Evolutionary conservation across 2,113 vertebrate genomes (phyloP).

Genomic region (Montifringilla adamsi): DNA sequence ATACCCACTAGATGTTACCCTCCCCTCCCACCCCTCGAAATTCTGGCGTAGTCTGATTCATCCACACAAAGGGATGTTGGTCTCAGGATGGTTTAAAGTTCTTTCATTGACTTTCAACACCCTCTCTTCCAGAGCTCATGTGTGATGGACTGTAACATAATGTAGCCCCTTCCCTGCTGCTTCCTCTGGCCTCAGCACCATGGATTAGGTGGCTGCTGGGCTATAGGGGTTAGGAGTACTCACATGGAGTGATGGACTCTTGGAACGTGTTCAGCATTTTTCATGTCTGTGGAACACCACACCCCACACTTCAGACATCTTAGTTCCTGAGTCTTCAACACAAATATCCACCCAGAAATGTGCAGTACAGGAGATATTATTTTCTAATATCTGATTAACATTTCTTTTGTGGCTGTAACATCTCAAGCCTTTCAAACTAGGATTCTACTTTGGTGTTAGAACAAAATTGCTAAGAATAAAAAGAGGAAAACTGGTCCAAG

Average conservation of each 20-base stretch:
- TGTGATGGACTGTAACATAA: not conserved
- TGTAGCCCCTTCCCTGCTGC: not conserved
- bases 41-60: not conserved
- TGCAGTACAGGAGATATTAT: not conserved
- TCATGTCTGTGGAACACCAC: not conserved
- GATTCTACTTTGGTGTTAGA: not conserved
- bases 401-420: not conserved
- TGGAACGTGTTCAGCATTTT: not conserved
- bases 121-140: not conserved
- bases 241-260: not conserved
- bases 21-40: not conserved
- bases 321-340: not conserved
- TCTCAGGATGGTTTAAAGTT: not conserved
- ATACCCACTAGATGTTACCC: not conserved
- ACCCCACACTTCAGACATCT: not conserved
- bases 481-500: not conserved
- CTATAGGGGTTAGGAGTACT: not conserved
- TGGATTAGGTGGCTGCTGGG: not conserved
- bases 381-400: not conserved
- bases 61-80: not conserved
- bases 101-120: not conserved
- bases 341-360: not conserved
- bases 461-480: not conserved
- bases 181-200: not conserved
- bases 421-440: not conserved